Conservation (phyloP, 2,113 vertebrate species). For the Galeopterus variegatus region DNA sequence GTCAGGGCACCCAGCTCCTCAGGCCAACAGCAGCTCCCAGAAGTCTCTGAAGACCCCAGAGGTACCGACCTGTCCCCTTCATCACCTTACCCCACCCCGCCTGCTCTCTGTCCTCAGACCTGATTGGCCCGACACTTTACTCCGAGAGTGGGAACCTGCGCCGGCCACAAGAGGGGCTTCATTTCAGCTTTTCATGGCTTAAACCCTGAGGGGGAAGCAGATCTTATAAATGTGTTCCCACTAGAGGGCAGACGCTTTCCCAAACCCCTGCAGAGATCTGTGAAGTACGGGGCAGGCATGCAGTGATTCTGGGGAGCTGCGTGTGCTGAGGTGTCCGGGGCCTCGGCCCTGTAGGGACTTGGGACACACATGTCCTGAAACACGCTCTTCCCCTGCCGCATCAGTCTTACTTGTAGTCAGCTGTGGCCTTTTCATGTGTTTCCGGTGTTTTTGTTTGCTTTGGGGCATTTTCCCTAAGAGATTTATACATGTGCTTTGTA, state of each 20-base stretch:
- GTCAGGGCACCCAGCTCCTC: background rate
- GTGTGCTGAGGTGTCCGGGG: no score
- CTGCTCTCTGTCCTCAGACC: no score
- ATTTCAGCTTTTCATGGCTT: background rate
- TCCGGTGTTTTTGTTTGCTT: background rate
- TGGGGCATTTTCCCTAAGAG: background rate
- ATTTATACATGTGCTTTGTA: background rate
- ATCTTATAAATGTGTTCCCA: background rate
- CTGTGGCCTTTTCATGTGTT: background rate
- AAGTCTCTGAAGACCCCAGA: conserved; percentile 79
- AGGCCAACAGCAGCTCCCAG: conserved; percentile 71
- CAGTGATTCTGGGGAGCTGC: no score
- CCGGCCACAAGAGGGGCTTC: background rate
- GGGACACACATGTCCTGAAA: no score
- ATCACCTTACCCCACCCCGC: fast-evolving
- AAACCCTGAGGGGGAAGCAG: fast-evolving
- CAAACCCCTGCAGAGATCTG: background rate
- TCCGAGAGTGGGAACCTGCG: background rate
- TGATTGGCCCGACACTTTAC: no score
- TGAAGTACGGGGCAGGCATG: background rate
- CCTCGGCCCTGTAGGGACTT: no score
- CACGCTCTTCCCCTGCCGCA: background rate
- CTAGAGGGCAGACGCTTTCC: background rate
- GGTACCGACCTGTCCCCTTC: conserved; percentile 72
- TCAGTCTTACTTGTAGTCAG: fast-evolving